Base-by-base conservation (phyloP, 2,797 vertebrate genomes). In the Myotis pilosus region DNA sequence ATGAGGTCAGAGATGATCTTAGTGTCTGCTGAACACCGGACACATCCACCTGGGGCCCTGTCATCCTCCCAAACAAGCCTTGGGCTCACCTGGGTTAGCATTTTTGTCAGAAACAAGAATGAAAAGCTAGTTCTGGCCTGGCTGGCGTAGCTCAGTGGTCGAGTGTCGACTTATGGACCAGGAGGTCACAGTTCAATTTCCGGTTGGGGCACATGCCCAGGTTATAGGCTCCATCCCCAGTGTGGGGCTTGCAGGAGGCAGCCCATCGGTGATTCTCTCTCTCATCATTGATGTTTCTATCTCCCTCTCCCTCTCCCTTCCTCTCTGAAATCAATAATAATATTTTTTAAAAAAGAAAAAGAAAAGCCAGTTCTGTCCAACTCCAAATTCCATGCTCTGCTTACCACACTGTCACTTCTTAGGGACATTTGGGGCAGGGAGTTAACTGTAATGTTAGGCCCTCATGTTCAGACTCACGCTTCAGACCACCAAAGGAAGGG, bases 51-150 rank as follows among this genome's bases (percentile, higher is more conserved):
- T 13, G 22, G 4, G 51, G 7, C 22, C 8, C 1, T 49, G 38
- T 57, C 4, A 20, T 25, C 69, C 36, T 71, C 38, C 25, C 28
- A 49, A 55, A 33, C 44, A 49, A 4, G 38, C 41, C 17, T 4
- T 10, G 41, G 30, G 33, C 38, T 72, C 44, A 71, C 16, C 9
- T 28, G 64, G 8, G 19, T 79, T 78, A 55, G 47, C 23, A 33
- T 47, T 76, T 49, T 84, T 20, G 84, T 83, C 71, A 51, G 44
- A 71, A 79, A 36, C 30, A 71, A 38, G n/a, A 89, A 89, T 19
- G 68, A 68, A 72, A 80, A 41, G 47, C 20, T 49, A 53, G 44
- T 62, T 71, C 47, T 93, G 44, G 30, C 15, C 30, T 1, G 62
- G 62, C 62, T n/a, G 30, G 62, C 7, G 6, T 64, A 8, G 62